Conservation (phyloP, 1,140 invertebrate species). For the Drosophila pruinosa region DNA sequence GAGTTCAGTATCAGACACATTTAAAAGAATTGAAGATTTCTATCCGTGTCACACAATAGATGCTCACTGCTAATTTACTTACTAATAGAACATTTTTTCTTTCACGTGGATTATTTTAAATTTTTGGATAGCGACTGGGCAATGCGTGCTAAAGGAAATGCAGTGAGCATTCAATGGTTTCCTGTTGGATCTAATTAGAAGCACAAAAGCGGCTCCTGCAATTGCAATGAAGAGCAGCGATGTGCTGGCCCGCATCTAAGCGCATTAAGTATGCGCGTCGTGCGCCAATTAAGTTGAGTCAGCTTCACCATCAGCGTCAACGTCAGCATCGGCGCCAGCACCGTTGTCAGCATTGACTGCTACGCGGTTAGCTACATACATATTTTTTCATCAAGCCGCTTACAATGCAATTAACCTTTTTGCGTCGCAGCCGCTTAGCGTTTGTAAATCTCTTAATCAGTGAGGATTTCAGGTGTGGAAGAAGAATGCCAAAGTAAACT, state of each 20-base stretch:
- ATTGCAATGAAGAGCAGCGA: conserved; percentile 29
- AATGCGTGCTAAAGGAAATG: not conserved
- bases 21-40: not conserved
- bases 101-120: not conserved
- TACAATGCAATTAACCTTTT: conserved; percentile 75
- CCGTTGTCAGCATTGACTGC: not conserved
- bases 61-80: conserved; percentile 25
- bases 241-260: conserved; percentile 55
- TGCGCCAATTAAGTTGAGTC: conserved; percentile 76
- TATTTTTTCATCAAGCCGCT: conserved; percentile 51
- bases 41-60: not conserved
- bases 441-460: conserved; percentile 49
- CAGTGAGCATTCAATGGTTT: conserved; percentile 38
- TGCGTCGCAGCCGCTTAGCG: conserved; percentile 50
- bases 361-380: conserved; percentile 31
- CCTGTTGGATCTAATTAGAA: conserved; percentile 69
- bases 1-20: not conserved
- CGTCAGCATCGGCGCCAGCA: not conserved
- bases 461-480: not conserved
- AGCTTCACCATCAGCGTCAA: conserved; percentile 24
- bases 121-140: not conserved
- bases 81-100: not conserved
- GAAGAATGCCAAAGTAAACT: conserved; percentile 1
- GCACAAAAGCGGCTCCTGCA: conserved; percentile 49
- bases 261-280: conserved; percentile 77